Conservation (phyloP, 2,113 vertebrate genomes). For the Stercorarius parasiticus region DNA sequence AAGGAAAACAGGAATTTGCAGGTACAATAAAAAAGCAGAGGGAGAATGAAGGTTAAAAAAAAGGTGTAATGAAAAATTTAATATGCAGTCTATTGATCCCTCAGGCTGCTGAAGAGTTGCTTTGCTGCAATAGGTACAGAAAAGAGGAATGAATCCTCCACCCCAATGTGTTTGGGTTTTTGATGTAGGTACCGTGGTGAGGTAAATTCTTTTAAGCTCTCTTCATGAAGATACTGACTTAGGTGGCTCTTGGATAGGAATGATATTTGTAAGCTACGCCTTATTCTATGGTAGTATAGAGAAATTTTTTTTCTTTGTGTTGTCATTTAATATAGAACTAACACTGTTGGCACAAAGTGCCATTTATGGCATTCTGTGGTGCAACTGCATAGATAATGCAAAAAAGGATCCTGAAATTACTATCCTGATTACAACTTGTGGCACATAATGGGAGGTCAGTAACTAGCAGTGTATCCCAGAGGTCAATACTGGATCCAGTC, state of each 20-base stretch:
- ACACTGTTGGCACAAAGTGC: neutral
- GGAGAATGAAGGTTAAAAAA: neutral
- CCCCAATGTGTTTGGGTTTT: neutral
- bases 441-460: neutral
- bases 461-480: neutral
- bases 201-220: neutral
- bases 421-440: neutral
- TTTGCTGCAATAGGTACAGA: neutral
- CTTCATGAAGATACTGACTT: neutral
- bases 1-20: neutral
- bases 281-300: neutral
- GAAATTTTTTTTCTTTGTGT: neutral
- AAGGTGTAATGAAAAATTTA: neutral
- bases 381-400: neutral
- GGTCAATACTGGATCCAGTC: neutral
- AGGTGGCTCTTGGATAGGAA: neutral
- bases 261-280: neutral
- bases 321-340: neutral
- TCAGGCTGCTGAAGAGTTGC: neutral
- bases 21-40: neutral
- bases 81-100: neutral
- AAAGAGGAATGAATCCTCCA: neutral
- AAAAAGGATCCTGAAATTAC: neutral
- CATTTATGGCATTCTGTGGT: neutral
- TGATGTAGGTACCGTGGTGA: neutral